Conservation (phyloP, 2,888 invertebrate species). For the Schrankia costaestrigalis region DNA sequence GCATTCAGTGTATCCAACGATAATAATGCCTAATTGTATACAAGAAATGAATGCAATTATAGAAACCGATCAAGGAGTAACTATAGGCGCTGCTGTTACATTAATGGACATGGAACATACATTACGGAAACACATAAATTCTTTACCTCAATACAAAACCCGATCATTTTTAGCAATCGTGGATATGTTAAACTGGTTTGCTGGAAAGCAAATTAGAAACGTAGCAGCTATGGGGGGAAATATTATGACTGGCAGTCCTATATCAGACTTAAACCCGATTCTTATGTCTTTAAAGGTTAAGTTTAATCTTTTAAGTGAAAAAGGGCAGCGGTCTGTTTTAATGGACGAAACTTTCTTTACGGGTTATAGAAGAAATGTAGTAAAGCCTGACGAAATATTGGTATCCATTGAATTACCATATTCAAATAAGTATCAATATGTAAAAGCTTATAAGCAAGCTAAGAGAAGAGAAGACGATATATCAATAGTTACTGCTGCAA, state of each 20-base stretch:
- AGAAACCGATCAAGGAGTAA: constrained; percentile 81
- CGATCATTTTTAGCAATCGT: constrained; percentile 85
- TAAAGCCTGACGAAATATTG: constrained; percentile 86
- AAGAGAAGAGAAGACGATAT: constrained; percentile 94
- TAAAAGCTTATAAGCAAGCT: constrained; percentile 91
- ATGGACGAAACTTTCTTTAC: constrained; percentile 90
- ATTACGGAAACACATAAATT: constrained; percentile 81
- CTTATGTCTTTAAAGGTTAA: constrained; percentile 91
- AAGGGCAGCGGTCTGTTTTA: constrained; percentile 79
- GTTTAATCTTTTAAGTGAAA: constrained; percentile 82
- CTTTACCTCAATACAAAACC: constrained; percentile 81
- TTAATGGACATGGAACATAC: constrained; percentile 87
- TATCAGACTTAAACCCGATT: constrained; percentile 96
- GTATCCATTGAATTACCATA: constrained; percentile 87
- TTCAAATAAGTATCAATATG: constrained; percentile 83
- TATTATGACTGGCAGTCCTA: constrained; percentile 97
- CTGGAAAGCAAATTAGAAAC: constrained; percentile 96
- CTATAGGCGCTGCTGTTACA: constrained; percentile 91
- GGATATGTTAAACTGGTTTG: constrained; percentile 96
- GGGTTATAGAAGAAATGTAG: constrained; percentile 87
- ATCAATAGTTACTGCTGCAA: constrained; percentile 91
- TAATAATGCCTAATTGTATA: constrained; percentile 92
- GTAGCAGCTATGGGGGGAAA: constrained; percentile 97
- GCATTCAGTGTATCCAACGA: constrained; percentile 85
- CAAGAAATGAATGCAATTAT: constrained; percentile 86